Evolutionary conservation across 1,140 invertebrate genomes (phyloP), one percentile per base, ranked within the genome.

Genomic region (Antheraea mylitta): DNA sequence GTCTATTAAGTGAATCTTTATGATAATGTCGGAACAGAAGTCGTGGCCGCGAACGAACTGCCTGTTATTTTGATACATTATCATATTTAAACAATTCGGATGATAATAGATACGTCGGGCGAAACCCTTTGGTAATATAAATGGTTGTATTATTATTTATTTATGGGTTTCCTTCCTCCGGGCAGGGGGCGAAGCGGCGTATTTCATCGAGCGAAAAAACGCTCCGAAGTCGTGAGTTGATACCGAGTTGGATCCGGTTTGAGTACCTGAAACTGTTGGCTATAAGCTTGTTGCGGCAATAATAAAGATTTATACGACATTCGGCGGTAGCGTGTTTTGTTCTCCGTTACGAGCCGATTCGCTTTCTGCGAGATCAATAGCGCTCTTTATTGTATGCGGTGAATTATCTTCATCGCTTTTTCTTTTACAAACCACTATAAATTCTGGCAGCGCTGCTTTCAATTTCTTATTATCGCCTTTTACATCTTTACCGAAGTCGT

Each of bases 141-240:
- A 91, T 90, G 88, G 87, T 87, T 85, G 80, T 86, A 90, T 92
- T 92, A 92, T 90, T 92, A 90, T 92, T 92, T 90, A 92, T 92
- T 92, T 92, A 92, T 90, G 90, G 81, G 80, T 83, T 89, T 86
- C 89, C 87, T 89, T 88, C 86, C 85, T 85, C 70, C 69, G 77
- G 77, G 75, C 83, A 82, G 77, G 81, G 87, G 87, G 86, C 85
- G 79, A 83, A 80, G 82, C 79, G 82, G 83, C 83, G 87, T 91
- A 91, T 91, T 88, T 90, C 89, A 91, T 90, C 82, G 82, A 83
- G 83, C 87, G 88, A 91, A 91, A 91, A 90, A 89, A 91, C 84
- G 82, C 79, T 84, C 83, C 78, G 68, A 76, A 90, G 82, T 91
- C 89, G 87, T 90, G 87, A 90, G 87, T 87, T 87, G 82, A 83